Conservation (phyloP, 2,113 vertebrate species). For the Carlito syrichta region DNA sequence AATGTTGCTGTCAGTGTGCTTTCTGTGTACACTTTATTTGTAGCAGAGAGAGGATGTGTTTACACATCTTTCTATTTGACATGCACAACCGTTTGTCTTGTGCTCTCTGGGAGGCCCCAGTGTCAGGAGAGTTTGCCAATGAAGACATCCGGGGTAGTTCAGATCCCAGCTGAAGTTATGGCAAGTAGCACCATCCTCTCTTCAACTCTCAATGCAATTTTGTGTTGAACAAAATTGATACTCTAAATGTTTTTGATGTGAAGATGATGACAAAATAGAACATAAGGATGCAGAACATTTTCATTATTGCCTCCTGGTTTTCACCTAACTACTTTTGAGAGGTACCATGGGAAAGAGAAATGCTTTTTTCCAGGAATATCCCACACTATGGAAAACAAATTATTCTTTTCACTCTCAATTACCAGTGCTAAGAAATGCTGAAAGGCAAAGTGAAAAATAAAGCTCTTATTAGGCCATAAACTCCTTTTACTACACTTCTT, state of each 20-base stretch:
- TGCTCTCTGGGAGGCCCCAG: slow-evolving; percentile 45
- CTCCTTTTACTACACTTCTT: slow-evolving; percentile 72
- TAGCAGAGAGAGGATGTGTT: slow-evolving; percentile 53
- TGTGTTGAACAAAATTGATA: slow-evolving; percentile 52
- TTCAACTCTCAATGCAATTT: slow-evolving; percentile 58
- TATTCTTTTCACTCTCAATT: slow-evolving; percentile 70
- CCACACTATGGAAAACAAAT: slow-evolving; percentile 40
- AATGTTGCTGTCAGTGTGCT: slow-evolving; percentile 51
- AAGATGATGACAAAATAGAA: slow-evolving; percentile 11
- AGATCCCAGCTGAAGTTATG: slow-evolving; percentile 30
- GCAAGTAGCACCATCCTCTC: slow-evolving; percentile 58
- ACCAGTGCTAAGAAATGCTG: slow-evolving; percentile 52
- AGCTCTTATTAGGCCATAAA: slow-evolving; percentile 66
- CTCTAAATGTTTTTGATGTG: slow-evolving; percentile 60
- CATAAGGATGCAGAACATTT: slow-evolving; percentile 53
- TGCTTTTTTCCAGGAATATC: slow-evolving; percentile 56
- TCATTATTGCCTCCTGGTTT: slow-evolving; percentile 64
- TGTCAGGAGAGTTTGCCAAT: slow-evolving; percentile 8
- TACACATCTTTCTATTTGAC: slow-evolving; percentile 78
- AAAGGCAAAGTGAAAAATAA: slow-evolving; percentile 70
- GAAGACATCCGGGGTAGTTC: neutral
- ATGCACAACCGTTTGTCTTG: slow-evolving; percentile 74
- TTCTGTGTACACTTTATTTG: slow-evolving; percentile 36
- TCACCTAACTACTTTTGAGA: slow-evolving; percentile 35
- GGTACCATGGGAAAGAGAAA: slow-evolving; percentile 20